Evolutionary conservation across 2,888 invertebrate genomes (phyloP).

Genomic region (Caenorhabditis sp.): DNA sequence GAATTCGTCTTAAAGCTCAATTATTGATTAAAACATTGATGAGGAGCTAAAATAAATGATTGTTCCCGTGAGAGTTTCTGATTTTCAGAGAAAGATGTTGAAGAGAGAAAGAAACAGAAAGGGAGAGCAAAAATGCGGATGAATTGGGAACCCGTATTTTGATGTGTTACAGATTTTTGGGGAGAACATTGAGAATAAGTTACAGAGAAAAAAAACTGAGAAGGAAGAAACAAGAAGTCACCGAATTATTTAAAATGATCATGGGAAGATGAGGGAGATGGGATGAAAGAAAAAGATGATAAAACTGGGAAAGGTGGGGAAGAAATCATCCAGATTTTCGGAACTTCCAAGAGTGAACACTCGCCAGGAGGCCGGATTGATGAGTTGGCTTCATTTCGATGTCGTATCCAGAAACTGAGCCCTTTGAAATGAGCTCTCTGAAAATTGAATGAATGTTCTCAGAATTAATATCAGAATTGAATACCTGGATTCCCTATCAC

Average conservation of each 20-base stretch:
- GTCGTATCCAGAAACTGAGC: conserved; percentile 54
- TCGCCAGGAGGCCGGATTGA: conserved; percentile 45
- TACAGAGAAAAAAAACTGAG: conserved; percentile 7
- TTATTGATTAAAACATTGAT: background rate
- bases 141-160: conserved; percentile 28
- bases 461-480: no score
- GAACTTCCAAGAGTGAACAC: conserved; percentile 61
- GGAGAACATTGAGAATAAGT: conserved; percentile 12
- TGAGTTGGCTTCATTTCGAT: conserved; percentile 45
- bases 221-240: conserved; percentile 15
- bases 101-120: background rate
- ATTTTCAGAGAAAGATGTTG: background rate
- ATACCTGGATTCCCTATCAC: conserved; percentile 58
- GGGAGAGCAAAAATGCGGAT: conserved; percentile 21
- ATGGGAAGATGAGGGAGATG: conserved; percentile 5
- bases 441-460: no score
- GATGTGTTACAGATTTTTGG: conserved; percentile 14
- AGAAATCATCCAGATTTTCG: conserved; percentile 35
- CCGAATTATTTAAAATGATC: conserved; percentile 27
- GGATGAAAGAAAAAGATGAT: background rate
- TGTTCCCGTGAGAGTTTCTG: conserved; percentile 24
- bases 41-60: conserved; percentile 12
- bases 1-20: conserved; percentile 34
- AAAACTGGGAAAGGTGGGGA: background rate
- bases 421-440: conserved; percentile 63